phyloP scores from a whole-genome alignment of 2,888 invertebrate species.

The Polydrusus tereticollis region DNA sequence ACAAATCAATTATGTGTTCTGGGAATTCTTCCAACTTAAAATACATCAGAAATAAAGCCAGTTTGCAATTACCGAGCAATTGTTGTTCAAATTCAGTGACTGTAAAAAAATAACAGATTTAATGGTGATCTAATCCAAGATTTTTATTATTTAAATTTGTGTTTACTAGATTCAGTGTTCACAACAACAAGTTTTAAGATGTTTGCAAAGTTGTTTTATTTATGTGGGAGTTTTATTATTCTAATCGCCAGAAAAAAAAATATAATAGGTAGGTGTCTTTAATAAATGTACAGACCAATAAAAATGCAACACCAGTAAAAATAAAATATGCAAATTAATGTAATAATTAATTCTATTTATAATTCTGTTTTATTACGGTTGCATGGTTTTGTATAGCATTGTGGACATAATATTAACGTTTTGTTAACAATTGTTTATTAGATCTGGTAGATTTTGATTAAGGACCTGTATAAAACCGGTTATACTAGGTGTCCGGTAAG shows the following conservation, averaged over 20 bases:
- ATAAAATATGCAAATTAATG: constrained; percentile 19
- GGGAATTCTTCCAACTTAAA: not conserved
- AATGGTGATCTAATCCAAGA: not conserved
- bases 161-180: constrained; percentile 3
- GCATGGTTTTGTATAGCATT: constrained; percentile 5
- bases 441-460: too few relatives aligned
- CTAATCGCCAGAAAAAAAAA: not conserved
- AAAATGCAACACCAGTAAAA: constrained; percentile 1
- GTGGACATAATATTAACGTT: not conserved
- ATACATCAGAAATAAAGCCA: not conserved
- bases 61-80: not conserved
- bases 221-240: constrained; percentile 7
- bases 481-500: too few relatives aligned
- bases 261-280: constrained; percentile 5
- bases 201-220: not conserved
- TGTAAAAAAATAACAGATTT: not conserved
- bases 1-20: not conserved
- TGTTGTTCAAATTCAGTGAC: not conserved
- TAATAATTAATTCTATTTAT: constrained; percentile 30
- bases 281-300: not conserved
- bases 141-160: not conserved
- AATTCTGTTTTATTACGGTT: constrained; percentile 7
- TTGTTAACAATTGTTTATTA: not conserved
- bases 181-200: not conserved
- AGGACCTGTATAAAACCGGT: too few relatives aligned